These are phyloP conservation scores for Apoda limacodes DNA, from an alignment of 2,888 invertebrate species.

Conservation along the genomic window DNA sequence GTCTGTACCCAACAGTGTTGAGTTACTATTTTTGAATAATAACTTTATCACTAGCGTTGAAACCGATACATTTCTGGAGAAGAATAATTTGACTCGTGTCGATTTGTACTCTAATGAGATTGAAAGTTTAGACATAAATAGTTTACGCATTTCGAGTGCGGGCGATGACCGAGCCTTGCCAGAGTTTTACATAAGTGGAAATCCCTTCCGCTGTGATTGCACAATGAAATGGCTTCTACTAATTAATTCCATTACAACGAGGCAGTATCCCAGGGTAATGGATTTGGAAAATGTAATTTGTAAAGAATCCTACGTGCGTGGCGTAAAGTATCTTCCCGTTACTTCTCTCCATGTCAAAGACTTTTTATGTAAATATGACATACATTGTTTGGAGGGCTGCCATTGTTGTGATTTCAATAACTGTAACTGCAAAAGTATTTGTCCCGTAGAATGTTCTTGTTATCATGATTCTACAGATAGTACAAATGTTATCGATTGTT, in stretches of 20 bases:
- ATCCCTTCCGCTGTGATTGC: slow-evolving; percentile 95
- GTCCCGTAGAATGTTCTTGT: slow-evolving; percentile 92
- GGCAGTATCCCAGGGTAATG: slow-evolving; percentile 88
- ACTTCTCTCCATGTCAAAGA: slow-evolving; percentile 81
- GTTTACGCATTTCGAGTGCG: slow-evolving; percentile 79
- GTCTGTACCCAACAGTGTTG: slow-evolving; percentile 89
- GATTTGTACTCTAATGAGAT: slow-evolving; percentile 92
- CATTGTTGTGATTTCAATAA: slow-evolving; percentile 96
- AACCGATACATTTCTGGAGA: slow-evolving; percentile 86
- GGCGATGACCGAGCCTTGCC: slow-evolving; percentile 79
- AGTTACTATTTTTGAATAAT: slow-evolving; percentile 88
- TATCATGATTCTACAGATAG: slow-evolving; percentile 94
- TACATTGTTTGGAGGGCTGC: slow-evolving; percentile 91
- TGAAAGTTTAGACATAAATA: slow-evolving; percentile 83
- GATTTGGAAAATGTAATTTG: slow-evolving; percentile 91
- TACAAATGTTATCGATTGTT: slow-evolving; percentile 92
- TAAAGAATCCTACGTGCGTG: slow-evolving; percentile 85
- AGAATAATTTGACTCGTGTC: slow-evolving; percentile 84
- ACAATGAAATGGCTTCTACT: slow-evolving; percentile 95
- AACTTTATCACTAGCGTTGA: slow-evolving; percentile 85
- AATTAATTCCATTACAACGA: slow-evolving; percentile 84
- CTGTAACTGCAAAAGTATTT: slow-evolving; percentile 95
- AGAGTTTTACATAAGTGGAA: slow-evolving; percentile 91
- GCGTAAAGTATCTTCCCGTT: slow-evolving; percentile 82
- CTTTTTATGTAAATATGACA: slow-evolving; percentile 90